Percentiles rank a stretch among this genome's conserved stretches.
Conservation (phyloP, 2,888 invertebrate genomes). For the Ennomos quercinarius region DNA sequence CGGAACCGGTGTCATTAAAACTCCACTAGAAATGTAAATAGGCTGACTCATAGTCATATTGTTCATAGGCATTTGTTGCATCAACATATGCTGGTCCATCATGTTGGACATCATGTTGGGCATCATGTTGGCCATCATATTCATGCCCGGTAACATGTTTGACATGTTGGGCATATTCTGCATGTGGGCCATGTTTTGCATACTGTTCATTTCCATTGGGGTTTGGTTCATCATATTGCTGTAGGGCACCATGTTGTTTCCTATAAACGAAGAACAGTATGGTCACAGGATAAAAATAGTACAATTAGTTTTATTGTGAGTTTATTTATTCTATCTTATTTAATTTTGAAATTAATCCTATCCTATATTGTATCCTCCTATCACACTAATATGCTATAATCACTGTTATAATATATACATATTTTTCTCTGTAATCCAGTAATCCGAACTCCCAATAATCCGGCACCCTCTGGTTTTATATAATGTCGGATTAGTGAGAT, state of each 20-base stretch:
- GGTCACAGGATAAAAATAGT: too few species aligned
- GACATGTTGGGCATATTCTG: constrained; percentile 68
- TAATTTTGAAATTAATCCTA: too few species aligned
- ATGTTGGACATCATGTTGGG: constrained; percentile 83
- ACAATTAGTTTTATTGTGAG: too few species aligned
- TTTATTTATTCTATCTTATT: too few species aligned
- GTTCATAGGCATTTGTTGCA: constrained; percentile 25
- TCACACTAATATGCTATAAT: too few species aligned
- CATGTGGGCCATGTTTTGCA: constrained; percentile 42
- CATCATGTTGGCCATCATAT: constrained; percentile 67
- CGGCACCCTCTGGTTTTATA: too few species aligned
- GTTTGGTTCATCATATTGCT: constrained; percentile 47
- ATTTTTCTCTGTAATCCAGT: too few species aligned
- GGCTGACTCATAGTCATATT: constrained; percentile 47
- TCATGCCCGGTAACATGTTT: constrained; percentile 63
- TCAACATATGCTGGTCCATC: constrained; percentile 64
- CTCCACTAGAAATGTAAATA: constrained; percentile 88
- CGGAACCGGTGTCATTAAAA: constrained; percentile 93
- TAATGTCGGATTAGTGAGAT: too few species aligned
- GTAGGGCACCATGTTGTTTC: constrained; percentile 51
- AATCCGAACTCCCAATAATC: too few species aligned
- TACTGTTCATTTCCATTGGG: constrained; percentile 50
- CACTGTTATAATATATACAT: too few species aligned
- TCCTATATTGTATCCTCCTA: too few species aligned
- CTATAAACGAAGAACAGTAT: constrained; percentile 33